Evolutionary conservation across 1,140 invertebrate genomes (phyloP).

Genomic region (Drosophila rhopaloa): DNA sequence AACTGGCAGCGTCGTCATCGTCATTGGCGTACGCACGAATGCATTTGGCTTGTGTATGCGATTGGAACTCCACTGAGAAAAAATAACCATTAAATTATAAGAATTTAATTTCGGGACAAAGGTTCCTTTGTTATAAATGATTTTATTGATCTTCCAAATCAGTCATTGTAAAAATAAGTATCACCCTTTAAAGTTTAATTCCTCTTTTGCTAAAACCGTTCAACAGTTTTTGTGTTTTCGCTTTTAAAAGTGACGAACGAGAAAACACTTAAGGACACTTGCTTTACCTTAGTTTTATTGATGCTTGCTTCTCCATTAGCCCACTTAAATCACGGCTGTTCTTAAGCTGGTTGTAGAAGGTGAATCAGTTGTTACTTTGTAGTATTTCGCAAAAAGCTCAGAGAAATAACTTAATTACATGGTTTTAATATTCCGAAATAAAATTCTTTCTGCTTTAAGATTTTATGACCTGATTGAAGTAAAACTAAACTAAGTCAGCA

Average conservation of each 20-base stretch:
- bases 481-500: too few species aligned
- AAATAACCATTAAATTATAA: neutral
- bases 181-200: neutral
- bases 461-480: too few species aligned
- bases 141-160: neutral
- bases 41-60: constrained; percentile 38
- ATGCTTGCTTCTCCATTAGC: too few species aligned
- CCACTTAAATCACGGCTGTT: too few species aligned
- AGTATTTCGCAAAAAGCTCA: too few species aligned
- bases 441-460: too few species aligned
- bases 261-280: neutral
- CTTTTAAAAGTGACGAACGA: too few species aligned
- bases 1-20: constrained; percentile 71
- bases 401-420: too few species aligned
- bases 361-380: too few species aligned
- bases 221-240: too few species aligned
- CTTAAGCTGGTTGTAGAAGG: too few species aligned
- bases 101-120: neutral
- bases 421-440: too few species aligned
- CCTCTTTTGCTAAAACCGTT: neutral
- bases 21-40: constrained; percentile 79
- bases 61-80: neutral
- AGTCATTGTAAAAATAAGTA: neutral
- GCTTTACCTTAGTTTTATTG: neutral
- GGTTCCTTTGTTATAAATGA: neutral